Evolutionary conservation across 2,888 invertebrate genomes (phyloP).

Genomic region (Lamellibrachia columna): DNA sequence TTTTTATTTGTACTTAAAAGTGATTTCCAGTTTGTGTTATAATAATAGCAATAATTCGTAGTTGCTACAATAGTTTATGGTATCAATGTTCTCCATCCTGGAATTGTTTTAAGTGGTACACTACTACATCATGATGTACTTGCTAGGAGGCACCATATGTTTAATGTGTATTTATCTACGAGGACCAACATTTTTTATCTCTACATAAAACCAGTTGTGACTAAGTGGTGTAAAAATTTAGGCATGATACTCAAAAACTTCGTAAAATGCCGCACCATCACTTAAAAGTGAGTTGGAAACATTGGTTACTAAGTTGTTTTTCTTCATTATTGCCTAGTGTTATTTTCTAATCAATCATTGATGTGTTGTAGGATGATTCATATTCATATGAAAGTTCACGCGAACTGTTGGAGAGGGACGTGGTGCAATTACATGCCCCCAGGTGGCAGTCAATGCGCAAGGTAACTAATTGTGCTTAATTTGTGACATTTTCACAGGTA

Average conservation of each 20-base stretch:
- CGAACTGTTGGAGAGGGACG: conserved; percentile 61
- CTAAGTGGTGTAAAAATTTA: too few species aligned
- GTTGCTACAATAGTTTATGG: background rate
- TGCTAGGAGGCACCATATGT: background rate
- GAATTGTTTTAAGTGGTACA: background rate
- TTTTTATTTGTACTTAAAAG: background rate
- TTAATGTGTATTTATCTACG: background rate
- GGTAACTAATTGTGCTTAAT: conserved; percentile 42
- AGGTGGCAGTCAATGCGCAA: conserved; percentile 62
- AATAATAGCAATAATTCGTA: background rate
- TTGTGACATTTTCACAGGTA: too few species aligned
- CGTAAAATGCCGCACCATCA: too few species aligned
- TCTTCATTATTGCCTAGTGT: background rate
- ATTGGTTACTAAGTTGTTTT: background rate
- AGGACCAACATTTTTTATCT: background rate
- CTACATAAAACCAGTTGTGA: too few species aligned
- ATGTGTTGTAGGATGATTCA: conserved; percentile 54
- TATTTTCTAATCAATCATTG: background rate
- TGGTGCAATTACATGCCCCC: conserved; percentile 63
- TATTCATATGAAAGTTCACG: conserved; percentile 60
- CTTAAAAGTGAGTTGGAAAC: too few species aligned
- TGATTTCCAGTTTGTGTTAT: background rate
- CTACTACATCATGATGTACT: background rate
- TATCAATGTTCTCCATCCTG: background rate
- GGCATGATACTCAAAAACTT: too few species aligned